Evolutionary conservation across 2,888 invertebrate genomes (phyloP).

Genomic region (Auanema freiburgensis): DNA sequence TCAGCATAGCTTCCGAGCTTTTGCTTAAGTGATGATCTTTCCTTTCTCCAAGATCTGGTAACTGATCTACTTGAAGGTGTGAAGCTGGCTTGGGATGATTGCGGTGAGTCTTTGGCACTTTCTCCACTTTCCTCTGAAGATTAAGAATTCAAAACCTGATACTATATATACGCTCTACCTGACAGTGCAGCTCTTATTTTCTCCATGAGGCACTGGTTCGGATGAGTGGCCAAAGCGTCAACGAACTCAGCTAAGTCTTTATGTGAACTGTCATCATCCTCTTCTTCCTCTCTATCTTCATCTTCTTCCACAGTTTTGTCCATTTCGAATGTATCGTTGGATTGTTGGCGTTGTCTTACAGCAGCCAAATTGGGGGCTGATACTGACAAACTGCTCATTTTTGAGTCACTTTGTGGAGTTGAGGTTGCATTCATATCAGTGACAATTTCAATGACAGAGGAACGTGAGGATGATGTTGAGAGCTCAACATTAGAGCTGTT

Average conservation of each 20-base stretch:
- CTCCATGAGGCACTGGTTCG: too few relatives aligned
- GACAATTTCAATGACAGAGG: slow-evolving; percentile 13
- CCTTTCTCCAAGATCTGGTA: slow-evolving; percentile 17
- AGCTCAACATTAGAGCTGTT: slow-evolving; percentile 22
- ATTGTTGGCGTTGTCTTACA: slow-evolving; percentile 33
- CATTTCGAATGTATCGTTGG: slow-evolving; percentile 28
- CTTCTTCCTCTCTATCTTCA: slow-evolving; percentile 43
- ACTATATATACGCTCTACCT: too few relatives aligned
- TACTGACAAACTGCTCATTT: slow-evolving; percentile 37
- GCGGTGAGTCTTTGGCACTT: not conserved
- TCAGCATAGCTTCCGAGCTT: slow-evolving; percentile 38
- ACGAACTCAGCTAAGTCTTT: too few relatives aligned
- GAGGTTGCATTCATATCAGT: not conserved
- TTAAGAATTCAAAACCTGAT: too few relatives aligned
- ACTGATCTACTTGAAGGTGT: slow-evolving; percentile 8
- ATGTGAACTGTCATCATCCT: slow-evolving; percentile 25
- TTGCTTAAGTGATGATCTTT: slow-evolving; percentile 31
- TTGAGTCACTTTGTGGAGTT: slow-evolving; percentile 18
- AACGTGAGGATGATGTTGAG: slow-evolving; percentile 24
- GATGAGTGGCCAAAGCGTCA: too few relatives aligned
- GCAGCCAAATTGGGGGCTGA: slow-evolving; percentile 47
- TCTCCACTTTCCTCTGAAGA: slow-evolving; percentile 2
- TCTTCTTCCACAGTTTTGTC: slow-evolving; percentile 29
- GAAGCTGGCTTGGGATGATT: not conserved
- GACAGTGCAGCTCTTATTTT: too few relatives aligned